These are phyloP conservation scores for Gymnoscopelus microlampas DNA, from an alignment of 2,797 vertebrate genomes.

Conservation along the genomic window DNA sequence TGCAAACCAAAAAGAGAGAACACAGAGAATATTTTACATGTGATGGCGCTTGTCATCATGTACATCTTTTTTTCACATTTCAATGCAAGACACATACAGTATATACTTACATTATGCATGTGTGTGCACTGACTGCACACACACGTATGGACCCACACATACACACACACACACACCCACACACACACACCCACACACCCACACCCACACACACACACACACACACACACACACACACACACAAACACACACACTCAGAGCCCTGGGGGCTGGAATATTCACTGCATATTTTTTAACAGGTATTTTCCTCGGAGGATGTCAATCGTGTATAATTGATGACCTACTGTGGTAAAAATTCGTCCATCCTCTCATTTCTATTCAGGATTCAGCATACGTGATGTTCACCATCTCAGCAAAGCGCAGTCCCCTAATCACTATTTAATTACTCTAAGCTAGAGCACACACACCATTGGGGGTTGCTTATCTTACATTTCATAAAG, in stretches of 20 bases:
- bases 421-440: conserved; percentile 53
- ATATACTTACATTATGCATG: background rate
- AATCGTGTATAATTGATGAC: conserved; percentile 58
- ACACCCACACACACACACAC: conserved; percentile 4
- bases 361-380: conserved; percentile 48
- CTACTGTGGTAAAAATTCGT: conserved; percentile 39
- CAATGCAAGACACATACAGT: background rate
- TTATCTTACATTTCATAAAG: conserved; percentile 46
- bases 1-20: background rate
- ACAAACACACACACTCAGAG: conserved; percentile 14
- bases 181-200: background rate
- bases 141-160: background rate
- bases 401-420: conserved; percentile 26
- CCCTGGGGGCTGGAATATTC: conserved; percentile 41
- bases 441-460: conserved; percentile 50
- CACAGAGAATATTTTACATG: background rate
- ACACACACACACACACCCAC: background rate
- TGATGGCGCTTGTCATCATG: background rate
- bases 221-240: conserved; percentile 8
- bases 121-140: conserved; percentile 14
- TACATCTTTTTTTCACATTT: conserved; percentile 8
- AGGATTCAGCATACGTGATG: conserved; percentile 31
- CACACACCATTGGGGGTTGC: conserved; percentile 35
- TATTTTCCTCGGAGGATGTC: conserved; percentile 39
- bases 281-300: conserved; percentile 55